A percentile compares a stretch with the other conserved stretches of the same genome.
These are phyloP conservation scores for Atethmia centrago DNA, from an alignment of 2,888 invertebrate genomes.

Conservation along the genomic window DNA sequence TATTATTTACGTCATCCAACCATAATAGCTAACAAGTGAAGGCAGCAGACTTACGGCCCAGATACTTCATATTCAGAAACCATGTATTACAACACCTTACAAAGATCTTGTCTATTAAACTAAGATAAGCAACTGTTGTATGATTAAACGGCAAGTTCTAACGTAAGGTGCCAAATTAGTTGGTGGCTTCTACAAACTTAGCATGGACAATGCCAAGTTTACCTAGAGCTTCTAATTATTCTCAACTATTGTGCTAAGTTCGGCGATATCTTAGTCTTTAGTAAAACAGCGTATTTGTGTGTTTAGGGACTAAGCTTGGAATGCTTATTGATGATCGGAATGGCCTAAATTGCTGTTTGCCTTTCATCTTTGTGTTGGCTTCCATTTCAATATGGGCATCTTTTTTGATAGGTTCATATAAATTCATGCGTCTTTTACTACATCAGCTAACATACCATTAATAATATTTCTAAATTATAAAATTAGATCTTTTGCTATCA, in stretches of 20 bases:
- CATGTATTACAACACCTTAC: background rate
- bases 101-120: constrained; percentile 48
- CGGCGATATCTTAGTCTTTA: constrained; percentile 45
- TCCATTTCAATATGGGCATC: background rate
- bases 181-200: constrained; percentile 49
- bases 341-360: constrained; percentile 11
- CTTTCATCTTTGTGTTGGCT: background rate
- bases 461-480: too few species aligned
- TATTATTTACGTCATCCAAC: background rate
- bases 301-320: constrained; percentile 4
- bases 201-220: constrained; percentile 61
- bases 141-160: constrained; percentile 43
- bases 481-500: too few species aligned
- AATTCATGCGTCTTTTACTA: background rate
- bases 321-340: constrained; percentile 32
- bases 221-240: constrained; percentile 62
- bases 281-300: constrained; percentile 24
- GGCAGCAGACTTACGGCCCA: background rate
- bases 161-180: constrained; percentile 65
- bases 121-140: constrained; percentile 42
- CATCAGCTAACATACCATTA: too few species aligned
- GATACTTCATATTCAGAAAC: background rate
- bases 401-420: background rate
- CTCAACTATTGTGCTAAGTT: constrained; percentile 57
- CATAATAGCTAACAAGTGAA: background rate